These are phyloP conservation scores for Elysia crispata DNA, from an alignment of 2,888 invertebrate genomes.

Conservation along the genomic window DNA sequence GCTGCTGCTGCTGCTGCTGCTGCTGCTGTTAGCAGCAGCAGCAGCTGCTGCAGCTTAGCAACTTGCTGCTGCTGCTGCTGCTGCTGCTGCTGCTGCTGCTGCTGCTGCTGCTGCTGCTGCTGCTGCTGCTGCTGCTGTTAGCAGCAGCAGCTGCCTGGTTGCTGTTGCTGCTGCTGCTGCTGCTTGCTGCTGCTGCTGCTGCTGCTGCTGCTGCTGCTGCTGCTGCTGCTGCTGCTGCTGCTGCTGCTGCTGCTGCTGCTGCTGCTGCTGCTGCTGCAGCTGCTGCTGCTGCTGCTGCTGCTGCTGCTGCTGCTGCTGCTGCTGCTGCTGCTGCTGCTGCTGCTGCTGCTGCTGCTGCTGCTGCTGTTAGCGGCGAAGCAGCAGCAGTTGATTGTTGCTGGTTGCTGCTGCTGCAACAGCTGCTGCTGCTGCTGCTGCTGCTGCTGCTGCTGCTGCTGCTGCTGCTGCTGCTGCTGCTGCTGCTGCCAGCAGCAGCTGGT, in stretches of 20 bases:
- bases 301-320: too few species aligned
- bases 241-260: neutral
- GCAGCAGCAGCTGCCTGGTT: neutral
- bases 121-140: neutral
- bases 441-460: too few species aligned
- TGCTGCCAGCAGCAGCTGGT: neutral
- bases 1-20: neutral
- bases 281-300: too few species aligned
- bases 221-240: too few species aligned
- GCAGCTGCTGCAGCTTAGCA: neutral
- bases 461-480: neutral
- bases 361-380: neutral
- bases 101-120: neutral
- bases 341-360: neutral
- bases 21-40: neutral
- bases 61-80: neutral
- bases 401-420: neutral
- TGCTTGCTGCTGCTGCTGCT: too few species aligned
- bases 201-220: conserved; percentile 11
- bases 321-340: neutral
- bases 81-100: neutral
- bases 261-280: neutral
- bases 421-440: too few species aligned
- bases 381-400: conserved; percentile 9
- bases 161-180: too few species aligned